Base-by-base conservation (phyloP, 1,140 invertebrate genomes). In the Epicauta chinensis region DNA sequence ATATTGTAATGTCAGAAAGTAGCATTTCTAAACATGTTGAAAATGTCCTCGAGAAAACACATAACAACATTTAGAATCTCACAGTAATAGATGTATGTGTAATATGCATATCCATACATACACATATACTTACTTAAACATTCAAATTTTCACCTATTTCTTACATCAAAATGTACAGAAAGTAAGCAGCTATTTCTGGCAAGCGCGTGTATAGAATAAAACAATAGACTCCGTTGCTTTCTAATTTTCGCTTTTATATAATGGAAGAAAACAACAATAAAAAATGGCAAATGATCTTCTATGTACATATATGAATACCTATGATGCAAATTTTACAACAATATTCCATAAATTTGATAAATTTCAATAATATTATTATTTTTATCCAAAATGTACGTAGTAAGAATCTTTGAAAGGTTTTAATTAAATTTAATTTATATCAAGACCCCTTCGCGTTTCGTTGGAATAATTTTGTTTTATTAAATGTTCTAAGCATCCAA, bases 401-500 rank as follows among this genome's bases (percentile, higher is more conserved):
- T 29, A 36, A 35, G n/a, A 47, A 47, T 47, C 17, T 47, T 47
- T 37, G 52, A 44, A 39, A 50, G 50, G 34, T 55, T 55, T 55
- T 55, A 55, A 55, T 55, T 55, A 55, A 50, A 55, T 55, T 55
- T 41, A 51, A 55, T 55, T 49, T 55, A 44, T 55, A 55, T 50
- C 53, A 39, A 55, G 46, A 50, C 4, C 4, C 23, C 23, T 44
- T 37, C 34, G 11, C 45, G 38, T 34, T 31, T 45, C 37, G 53
- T 34, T 46, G 50, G 41, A 46, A 55, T 55, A 55, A 48, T 55
- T 55, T 41, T 50, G 53, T 40, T 55, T 55, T 55, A 55, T 55
- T 55, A 55, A 55, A 55, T 50, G 53, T 55, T 55, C 16, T 4
- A 10, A 51, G 32, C 52, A 37, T 17, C 10, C 38, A 40, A 38